A percentile compares a stretch with the other conserved stretches of the same genome.
phyloP scores from a whole-genome alignment of 2,888 invertebrate genomes.

The Erebia aethiops region DNA sequence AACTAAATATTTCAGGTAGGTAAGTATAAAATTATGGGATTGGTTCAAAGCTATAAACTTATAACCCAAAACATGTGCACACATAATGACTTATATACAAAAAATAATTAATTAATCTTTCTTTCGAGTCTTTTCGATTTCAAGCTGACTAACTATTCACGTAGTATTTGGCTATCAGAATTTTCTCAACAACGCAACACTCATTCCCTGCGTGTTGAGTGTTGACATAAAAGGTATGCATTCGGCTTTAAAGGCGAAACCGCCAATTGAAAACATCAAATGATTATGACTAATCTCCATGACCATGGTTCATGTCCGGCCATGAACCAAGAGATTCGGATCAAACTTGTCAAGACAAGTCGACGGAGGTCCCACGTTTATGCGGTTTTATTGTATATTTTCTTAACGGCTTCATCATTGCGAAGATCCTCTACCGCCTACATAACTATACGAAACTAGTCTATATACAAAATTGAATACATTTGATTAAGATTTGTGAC shows the following conservation, averaged over 20 bases:
- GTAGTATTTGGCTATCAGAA: too few relatives aligned
- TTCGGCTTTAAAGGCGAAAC: background rate
- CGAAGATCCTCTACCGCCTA: background rate
- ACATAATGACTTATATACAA: too few relatives aligned
- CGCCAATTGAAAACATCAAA: constrained; percentile 1
- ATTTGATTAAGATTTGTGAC: background rate
- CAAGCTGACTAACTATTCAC: too few relatives aligned
- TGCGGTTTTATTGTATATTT: background rate
- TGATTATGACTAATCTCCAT: constrained; percentile 10
- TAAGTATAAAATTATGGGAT: too few relatives aligned
- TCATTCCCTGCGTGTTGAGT: too few relatives aligned
- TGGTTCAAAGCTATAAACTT: too few relatives aligned
- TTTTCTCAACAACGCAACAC: too few relatives aligned
- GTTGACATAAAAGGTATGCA: background rate
- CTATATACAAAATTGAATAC: background rate
- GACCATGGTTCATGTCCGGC: constrained; percentile 14
- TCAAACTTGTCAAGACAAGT: constrained; percentile 25
- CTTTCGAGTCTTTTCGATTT: too few relatives aligned
- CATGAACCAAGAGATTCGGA: constrained; percentile 1
- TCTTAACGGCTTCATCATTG: background rate
- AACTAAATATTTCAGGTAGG: too few relatives aligned
- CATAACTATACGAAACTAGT: background rate
- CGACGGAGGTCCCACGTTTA: background rate
- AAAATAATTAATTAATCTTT: too few relatives aligned
- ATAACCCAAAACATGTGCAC: too few relatives aligned